Conservation (phyloP, 2,888 invertebrate species). For the Odontomyia ornata region DNA sequence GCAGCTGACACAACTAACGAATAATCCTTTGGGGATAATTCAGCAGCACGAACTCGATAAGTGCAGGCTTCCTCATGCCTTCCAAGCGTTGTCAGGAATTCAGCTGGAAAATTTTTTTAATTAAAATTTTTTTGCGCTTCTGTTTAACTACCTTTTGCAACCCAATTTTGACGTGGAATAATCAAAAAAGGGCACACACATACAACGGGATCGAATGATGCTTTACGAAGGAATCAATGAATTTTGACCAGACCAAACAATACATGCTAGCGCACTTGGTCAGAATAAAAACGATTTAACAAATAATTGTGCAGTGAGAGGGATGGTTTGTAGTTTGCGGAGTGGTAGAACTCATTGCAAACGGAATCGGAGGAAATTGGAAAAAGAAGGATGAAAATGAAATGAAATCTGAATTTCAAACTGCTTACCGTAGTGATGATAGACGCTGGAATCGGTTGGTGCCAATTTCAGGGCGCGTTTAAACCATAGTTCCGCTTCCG, state of each 20-base stretch:
- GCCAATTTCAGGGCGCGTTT: constrained; percentile 83
- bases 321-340: not conserved
- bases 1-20: constrained; percentile 88
- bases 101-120: constrained; percentile 69
- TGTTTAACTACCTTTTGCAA: not conserved
- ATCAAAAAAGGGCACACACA: not conserved
- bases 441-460: constrained; percentile 83
- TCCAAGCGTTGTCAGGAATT: constrained; percentile 84
- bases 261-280: not conserved
- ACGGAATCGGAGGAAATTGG: not conserved
- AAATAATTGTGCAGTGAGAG: not conserved
- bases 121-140: constrained; percentile 28
- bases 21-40: constrained; percentile 81
- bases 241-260: not conserved
- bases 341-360: not conserved
- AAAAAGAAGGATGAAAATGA: not conserved
- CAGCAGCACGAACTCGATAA: constrained; percentile 81
- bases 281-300: not conserved
- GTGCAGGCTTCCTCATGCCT: constrained; percentile 84
- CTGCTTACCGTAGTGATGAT: constrained; percentile 87
- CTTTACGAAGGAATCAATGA: not conserved
- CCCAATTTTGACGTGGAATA: not conserved
- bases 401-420: constrained; percentile 7
- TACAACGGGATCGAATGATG: not conserved
- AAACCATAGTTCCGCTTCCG: constrained; percentile 90